These are phyloP conservation scores for Drosophila phalerata DNA, from an alignment of 2,888 invertebrate genomes.

Conservation along the genomic window DNA sequence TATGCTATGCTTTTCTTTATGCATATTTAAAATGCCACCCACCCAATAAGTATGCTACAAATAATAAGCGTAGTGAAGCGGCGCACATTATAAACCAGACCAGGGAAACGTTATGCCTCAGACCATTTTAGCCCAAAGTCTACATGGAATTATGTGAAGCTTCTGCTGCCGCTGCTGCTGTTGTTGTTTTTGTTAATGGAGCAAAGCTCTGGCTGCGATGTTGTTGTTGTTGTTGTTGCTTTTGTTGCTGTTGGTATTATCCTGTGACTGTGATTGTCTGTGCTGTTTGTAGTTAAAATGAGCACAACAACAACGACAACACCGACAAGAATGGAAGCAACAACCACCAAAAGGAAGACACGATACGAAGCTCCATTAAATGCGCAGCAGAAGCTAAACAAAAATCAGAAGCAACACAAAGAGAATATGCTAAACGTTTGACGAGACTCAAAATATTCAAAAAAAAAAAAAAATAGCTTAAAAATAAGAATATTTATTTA, in stretches of 20 bases:
- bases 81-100: constrained; percentile 71
- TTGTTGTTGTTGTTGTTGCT: constrained; percentile 34
- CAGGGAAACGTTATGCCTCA: constrained; percentile 14
- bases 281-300: constrained; percentile 74
- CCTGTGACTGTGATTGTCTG: constrained; percentile 76
- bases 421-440: constrained; percentile 77
- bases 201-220: constrained; percentile 59
- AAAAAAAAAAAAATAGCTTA: constrained; percentile 42
- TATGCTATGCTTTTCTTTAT: constrained; percentile 66
- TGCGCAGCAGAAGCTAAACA: constrained; percentile 64
- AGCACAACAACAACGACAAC: constrained; percentile 50
- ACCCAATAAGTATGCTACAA: constrained; percentile 79
- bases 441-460: constrained; percentile 53
- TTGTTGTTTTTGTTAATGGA: constrained; percentile 76
- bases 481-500: constrained; percentile 17
- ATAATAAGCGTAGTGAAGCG: constrained; percentile 79
- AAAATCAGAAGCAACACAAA: constrained; percentile 61
- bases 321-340: constrained; percentile 32
- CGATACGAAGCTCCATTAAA: constrained; percentile 49
- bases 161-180: constrained; percentile 54
- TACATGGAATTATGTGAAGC: constrained; percentile 76
- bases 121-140: constrained; percentile 63
- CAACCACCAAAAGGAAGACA: constrained; percentile 39
- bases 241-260: constrained; percentile 64
- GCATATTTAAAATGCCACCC: constrained; percentile 68